Evolutionary conservation across 2,113 vertebrate genomes (phyloP).

Genomic region (Neolamprologus cancellatus): DNA sequence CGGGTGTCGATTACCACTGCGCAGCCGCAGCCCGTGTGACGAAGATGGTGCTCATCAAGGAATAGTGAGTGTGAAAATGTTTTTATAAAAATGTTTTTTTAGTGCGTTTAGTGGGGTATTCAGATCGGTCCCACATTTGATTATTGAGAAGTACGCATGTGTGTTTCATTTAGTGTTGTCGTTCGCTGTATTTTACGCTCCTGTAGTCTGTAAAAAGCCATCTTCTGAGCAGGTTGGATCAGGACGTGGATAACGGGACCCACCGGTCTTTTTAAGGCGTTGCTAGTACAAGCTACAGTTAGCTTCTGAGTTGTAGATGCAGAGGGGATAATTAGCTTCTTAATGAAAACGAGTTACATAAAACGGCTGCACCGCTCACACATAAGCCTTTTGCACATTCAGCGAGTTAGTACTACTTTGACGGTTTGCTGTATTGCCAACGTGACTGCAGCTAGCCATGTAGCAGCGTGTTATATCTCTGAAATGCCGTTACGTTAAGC

Average conservation of each 20-base stretch:
- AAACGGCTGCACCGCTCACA: not conserved
- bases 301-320: conserved; percentile 10
- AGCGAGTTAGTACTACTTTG: not conserved
- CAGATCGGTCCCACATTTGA: accelerated
- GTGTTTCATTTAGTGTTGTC: not conserved
- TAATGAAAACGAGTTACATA: not conserved
- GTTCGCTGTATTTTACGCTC: accelerated
- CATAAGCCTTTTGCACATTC: not conserved
- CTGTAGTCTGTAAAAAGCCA: not conserved
- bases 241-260: conserved; percentile 46
- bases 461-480: not conserved
- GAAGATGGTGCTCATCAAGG: conserved; percentile 94
- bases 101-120: not conserved
- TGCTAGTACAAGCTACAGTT: conserved; percentile 39
- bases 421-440: too few relatives aligned
- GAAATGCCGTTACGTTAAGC: conserved; percentile 25
- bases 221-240: conserved; percentile 34
- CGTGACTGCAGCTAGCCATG: not conserved
- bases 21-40: conserved; percentile 69
- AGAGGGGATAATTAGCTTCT: conserved; percentile 29
- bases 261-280: conserved; percentile 65
- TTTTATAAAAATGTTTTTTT: not conserved
- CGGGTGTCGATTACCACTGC: conserved; percentile 44
- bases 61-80: conserved; percentile 81
- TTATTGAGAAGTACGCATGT: not conserved